These are phyloP conservation scores for Gobiocypris rarus DNA, from an alignment of 2,113 vertebrate species.

Conservation along the genomic window DNA sequence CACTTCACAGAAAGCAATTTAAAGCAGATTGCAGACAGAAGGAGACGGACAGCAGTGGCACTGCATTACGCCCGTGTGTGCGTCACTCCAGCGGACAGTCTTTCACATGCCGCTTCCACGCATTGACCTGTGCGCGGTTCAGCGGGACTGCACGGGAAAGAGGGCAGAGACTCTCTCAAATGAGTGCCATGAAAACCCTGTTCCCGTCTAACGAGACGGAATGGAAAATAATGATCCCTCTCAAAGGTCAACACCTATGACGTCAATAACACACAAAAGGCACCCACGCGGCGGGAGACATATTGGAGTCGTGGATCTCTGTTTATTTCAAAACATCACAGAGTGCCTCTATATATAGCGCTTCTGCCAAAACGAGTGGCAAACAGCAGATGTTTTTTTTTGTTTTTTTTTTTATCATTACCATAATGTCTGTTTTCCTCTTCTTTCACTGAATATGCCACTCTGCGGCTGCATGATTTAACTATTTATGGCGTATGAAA, in stretches of 20 bases:
- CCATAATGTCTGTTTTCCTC: constrained; percentile 1
- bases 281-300: constrained; percentile 46
- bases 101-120: constrained; percentile 61
- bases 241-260: constrained; percentile 78
- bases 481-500: neutral
- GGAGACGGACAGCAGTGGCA: constrained; percentile 53
- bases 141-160: constrained; percentile 63
- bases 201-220: constrained; percentile 74
- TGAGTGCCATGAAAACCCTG: constrained; percentile 1
- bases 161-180: constrained; percentile 58
- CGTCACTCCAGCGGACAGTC: constrained; percentile 67
- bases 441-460: neutral
- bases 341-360: constrained; percentile 35
- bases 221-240: constrained; percentile 77
- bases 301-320: constrained; percentile 20
- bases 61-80: constrained; percentile 52
- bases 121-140: constrained; percentile 76
- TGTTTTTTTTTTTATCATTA: neutral
- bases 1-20: constrained; percentile 61
- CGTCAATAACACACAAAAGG: constrained; percentile 77
- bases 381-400: constrained; percentile 7
- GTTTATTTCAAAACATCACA: constrained; percentile 31
- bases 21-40: constrained; percentile 45
- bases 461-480: neutral
- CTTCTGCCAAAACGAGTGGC: neutral